phyloP scores from a whole-genome alignment of 2,113 vertebrate species.

The Solea senegalensis region DNA sequence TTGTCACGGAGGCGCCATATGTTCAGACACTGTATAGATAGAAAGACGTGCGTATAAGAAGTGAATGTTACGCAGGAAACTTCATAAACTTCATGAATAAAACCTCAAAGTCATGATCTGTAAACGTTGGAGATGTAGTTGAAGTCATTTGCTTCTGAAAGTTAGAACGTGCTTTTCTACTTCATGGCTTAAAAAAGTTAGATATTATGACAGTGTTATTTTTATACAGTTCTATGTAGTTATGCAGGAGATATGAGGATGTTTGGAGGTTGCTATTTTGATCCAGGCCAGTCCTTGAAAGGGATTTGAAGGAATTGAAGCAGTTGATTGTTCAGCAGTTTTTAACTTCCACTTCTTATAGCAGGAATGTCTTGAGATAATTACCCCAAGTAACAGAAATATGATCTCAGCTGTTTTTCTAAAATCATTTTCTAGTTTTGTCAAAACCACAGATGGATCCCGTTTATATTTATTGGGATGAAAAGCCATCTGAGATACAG shows the following conservation, averaged over 20 bases:
- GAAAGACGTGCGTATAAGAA: neutral
- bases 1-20: conserved; percentile 31
- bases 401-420: neutral
- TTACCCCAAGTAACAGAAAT: neutral
- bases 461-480: neutral
- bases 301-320: too few species aligned
- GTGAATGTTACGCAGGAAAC: conserved; percentile 20
- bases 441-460: neutral
- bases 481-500: neutral
- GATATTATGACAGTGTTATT: neutral
- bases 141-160: neutral
- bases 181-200: neutral
- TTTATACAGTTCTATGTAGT: too few species aligned
- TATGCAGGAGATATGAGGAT: too few species aligned
- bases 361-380: neutral
- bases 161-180: neutral
- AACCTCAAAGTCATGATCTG: neutral
- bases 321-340: too few species aligned
- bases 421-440: neutral
- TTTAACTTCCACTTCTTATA: too few species aligned
- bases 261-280: too few species aligned
- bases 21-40: conserved; percentile 19
- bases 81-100: conserved; percentile 19
- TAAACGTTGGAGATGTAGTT: neutral
- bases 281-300: too few species aligned